Evolutionary conservation across 2,888 invertebrate species (phyloP).

Genomic region (Vannuccia rotundouncinata): DNA sequence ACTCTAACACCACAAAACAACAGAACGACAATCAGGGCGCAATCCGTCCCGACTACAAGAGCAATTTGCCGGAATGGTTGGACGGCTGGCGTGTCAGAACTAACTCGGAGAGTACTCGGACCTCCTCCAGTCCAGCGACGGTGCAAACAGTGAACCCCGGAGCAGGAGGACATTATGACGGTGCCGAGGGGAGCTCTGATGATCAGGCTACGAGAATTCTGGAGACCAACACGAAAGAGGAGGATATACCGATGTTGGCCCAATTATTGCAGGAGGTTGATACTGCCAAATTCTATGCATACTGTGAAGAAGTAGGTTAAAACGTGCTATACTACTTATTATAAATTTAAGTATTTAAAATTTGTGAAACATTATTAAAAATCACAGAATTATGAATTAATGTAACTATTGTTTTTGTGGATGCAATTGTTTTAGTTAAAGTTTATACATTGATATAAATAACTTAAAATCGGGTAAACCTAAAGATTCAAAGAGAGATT

Average conservation of each 20-base stretch:
- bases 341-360: too few relatives aligned
- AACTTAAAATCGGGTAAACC: too few relatives aligned
- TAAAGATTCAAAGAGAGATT: too few relatives aligned
- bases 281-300: conserved; percentile 36
- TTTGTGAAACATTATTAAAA: too few relatives aligned
- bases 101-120: not conserved
- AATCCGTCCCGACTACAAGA: conserved; percentile 1
- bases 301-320: conserved; percentile 37
- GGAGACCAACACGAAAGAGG: not conserved
- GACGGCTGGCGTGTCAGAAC: not conserved
- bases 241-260: conserved; percentile 35
- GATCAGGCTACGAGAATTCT: not conserved
- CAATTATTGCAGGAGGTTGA: conserved; percentile 38
- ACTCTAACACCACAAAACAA: not conserved
- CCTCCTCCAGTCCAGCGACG: not conserved
- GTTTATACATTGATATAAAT: too few relatives aligned
- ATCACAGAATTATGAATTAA: too few relatives aligned
- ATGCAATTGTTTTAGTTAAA: too few relatives aligned
- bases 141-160: too few relatives aligned
- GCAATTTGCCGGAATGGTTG: not conserved
- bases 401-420: too few relatives aligned
- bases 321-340: too few relatives aligned
- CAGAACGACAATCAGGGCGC: not conserved
- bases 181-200: not conserved
- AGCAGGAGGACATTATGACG: not conserved